Evolutionary conservation across 2,888 invertebrate genomes (phyloP).

Genomic region (Lepidocyrtoides sp.): DNA sequence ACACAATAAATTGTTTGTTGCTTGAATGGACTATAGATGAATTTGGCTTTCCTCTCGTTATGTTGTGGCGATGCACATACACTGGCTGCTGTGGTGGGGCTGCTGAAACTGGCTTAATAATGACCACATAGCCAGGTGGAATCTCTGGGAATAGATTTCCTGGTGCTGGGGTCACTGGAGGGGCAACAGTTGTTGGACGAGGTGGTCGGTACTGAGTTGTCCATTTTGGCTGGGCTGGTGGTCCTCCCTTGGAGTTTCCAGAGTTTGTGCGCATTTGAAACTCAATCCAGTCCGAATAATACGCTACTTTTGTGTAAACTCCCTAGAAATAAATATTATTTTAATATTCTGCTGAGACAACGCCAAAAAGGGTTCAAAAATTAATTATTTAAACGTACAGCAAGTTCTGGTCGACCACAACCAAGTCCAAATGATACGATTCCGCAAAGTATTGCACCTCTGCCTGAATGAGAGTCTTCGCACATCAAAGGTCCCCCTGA

Average conservation of each 20-base stretch:
- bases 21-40: neutral
- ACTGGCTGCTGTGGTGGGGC: neutral
- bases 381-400: no score
- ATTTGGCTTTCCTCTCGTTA: neutral
- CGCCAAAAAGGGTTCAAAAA: no score
- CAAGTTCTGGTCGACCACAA: conserved; percentile 69
- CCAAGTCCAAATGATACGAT: conserved; percentile 70
- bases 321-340: conserved; percentile 40
- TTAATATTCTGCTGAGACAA: no score
- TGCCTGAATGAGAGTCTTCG: conserved; percentile 61
- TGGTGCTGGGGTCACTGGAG: neutral
- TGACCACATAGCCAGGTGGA: conserved; percentile 14
- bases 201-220: neutral
- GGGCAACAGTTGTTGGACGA: neutral
- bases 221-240: neutral
- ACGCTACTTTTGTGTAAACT: conserved; percentile 71
- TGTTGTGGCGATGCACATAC: neutral
- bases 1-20: no score
- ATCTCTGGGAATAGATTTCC: neutral
- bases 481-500: conserved; percentile 69
- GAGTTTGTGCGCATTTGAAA: conserved; percentile 48
- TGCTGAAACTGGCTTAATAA: conserved; percentile 19
- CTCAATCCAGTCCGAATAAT: conserved; percentile 66
- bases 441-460: conserved; percentile 70
- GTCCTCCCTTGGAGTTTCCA: neutral